Conservation (phyloP, 2,888 invertebrate genomes). For the Ecliptopera silaceata region DNA sequence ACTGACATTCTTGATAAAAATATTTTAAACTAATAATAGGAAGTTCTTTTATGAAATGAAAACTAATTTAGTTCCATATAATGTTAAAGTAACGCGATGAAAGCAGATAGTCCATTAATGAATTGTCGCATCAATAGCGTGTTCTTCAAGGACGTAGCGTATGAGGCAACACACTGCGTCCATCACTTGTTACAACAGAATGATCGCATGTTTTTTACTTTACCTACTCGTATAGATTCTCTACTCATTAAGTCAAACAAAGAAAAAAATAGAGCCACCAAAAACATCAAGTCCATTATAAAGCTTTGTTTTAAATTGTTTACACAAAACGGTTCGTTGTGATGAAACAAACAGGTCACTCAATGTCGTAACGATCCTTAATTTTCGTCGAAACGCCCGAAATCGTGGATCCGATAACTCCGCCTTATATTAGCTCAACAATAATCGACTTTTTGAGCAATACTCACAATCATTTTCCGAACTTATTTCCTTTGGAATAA, state of each 20-base stretch:
- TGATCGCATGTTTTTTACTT: no score
- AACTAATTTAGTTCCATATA: no score
- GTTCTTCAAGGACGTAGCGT: no score
- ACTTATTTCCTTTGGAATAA: not conserved
- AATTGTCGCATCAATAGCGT: no score
- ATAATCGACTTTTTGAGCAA: conserved; percentile 53
- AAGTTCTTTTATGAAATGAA: no score
- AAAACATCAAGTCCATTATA: not conserved
- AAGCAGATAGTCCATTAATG: no score
- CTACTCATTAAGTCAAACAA: no score
- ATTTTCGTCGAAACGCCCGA: conserved; percentile 60
- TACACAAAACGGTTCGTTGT: conserved; percentile 37
- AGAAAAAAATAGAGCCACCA: not conserved
- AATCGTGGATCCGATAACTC: conserved; percentile 71
- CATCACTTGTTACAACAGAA: no score
- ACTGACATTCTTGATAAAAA: not conserved
- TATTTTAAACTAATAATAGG: no score
- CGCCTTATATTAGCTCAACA: conserved; percentile 59
- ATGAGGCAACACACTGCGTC: no score
- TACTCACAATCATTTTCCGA: conserved; percentile 7
- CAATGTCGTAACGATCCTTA: conserved; percentile 59
- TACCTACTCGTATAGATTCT: no score
- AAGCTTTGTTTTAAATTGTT: conserved; percentile 20
- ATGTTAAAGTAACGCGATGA: no score
- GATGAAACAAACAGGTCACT: conserved; percentile 55